A percentile compares a stretch with the other conserved stretches of the same genome.
phyloP scores from a whole-genome alignment of 1,140 invertebrate genomes.

The Bombus soroeensis region DNA sequence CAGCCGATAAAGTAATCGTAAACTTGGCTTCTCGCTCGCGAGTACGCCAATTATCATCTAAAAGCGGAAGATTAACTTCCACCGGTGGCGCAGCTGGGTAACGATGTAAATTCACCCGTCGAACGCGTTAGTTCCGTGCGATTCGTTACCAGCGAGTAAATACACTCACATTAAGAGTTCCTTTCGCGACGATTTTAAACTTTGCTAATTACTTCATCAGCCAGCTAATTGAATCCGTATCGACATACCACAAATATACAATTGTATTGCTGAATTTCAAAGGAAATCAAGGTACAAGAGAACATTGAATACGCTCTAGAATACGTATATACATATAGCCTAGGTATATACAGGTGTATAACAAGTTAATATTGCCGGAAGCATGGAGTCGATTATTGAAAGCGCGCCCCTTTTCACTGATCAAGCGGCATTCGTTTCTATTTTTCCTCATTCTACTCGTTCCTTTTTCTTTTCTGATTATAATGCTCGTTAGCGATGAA shows the following conservation, averaged over 20 bases:
- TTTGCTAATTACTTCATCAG: slow-evolving; percentile 12
- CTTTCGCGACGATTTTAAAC: slow-evolving; percentile 29
- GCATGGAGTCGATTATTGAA: too few relatives aligned
- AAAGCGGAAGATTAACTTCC: slow-evolving; percentile 5
- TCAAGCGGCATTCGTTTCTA: too few relatives aligned
- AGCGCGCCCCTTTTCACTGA: too few relatives aligned
- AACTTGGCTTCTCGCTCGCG: not conserved
- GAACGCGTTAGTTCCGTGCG: slow-evolving; percentile 1
- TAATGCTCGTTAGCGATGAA: too few relatives aligned
- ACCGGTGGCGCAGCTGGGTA: not conserved
- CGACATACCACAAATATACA: slow-evolving; percentile 6
- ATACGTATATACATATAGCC: too few relatives aligned
- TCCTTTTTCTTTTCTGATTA: too few relatives aligned
- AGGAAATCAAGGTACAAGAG: not conserved
- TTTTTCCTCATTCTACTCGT: too few relatives aligned
- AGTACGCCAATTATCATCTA: slow-evolving; percentile 3
- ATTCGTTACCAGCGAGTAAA: not conserved
- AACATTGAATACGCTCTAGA: too few relatives aligned
- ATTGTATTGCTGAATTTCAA: slow-evolving; percentile 3
- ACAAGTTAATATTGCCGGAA: too few relatives aligned
- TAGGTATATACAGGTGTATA: too few relatives aligned
- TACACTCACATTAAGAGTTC: not conserved
- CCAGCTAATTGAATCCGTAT: slow-evolving; percentile 13
- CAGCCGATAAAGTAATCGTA: slow-evolving; percentile 5
- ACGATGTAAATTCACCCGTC: not conserved